A percentile compares a stretch with the other conserved stretches of the same genome.
Conservation (phyloP, 2,888 invertebrate species). For the Hypercompe scribonia region DNA sequence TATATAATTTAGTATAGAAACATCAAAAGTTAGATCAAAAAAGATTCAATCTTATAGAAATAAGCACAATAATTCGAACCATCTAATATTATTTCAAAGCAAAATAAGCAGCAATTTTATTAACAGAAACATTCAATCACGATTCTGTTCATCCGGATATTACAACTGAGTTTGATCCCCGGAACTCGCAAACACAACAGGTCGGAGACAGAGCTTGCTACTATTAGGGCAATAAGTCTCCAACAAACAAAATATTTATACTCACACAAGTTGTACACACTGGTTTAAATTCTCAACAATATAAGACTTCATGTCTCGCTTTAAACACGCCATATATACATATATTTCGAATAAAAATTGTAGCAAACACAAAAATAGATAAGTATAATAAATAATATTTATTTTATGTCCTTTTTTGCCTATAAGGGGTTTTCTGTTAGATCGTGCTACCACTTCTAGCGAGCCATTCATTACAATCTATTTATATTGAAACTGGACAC, state of each 20-base stretch:
- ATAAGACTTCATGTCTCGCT: background rate
- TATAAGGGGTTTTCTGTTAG: no score
- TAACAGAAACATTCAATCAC: conserved; percentile 9
- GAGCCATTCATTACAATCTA: no score
- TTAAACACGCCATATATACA: background rate
- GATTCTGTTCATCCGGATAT: conserved; percentile 17
- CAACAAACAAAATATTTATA: background rate
- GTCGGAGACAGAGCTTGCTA: conserved; percentile 8
- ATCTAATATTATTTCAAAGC: background rate
- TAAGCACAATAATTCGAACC: background rate
- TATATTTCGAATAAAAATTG: background rate
- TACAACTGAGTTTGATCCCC: conserved; percentile 16
- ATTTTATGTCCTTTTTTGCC: no score
- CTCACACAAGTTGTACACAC: background rate
- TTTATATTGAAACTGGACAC: no score
- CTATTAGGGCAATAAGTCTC: conserved; percentile 6
- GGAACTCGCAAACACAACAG: conserved; percentile 14
- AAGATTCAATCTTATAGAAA: background rate
- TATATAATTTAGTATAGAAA: background rate
- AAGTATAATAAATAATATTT: no score
- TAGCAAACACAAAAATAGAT: no score
- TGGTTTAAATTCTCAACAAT: background rate
- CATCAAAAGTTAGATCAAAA: background rate
- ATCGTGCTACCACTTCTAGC: no score
- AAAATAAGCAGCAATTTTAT: conserved; percentile 2